Evolutionary conservation across 1,140 invertebrate species (phyloP), one percentile per base, ranked within the genome.

Genomic region (Xylocopa sonorina): DNA sequence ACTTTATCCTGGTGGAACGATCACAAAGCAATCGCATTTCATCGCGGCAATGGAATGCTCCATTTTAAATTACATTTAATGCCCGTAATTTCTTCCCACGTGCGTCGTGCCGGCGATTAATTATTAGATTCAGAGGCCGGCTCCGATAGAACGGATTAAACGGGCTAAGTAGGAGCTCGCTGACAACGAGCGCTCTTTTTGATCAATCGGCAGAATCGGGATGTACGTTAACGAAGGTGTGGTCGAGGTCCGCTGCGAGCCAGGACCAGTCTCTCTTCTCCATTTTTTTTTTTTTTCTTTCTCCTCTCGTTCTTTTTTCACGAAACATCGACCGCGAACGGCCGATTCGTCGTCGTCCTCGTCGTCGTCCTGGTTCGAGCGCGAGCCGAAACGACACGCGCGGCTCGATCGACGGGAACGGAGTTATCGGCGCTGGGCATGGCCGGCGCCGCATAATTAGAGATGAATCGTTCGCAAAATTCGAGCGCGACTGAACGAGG

Each of bases 401-500:
- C 38, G 38, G 38, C 38, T 58, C 50, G 72, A 68, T 81, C 58
- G 53, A 29, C 50, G 55, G n/a, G n/a, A n/a, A 10, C 41, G 48
- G 27, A 75, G 62, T 57, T 69, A 76, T 72, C 53, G 66, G 62
- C n/a, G n/a, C 38, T 68, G 60, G 50, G 58, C 77, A 34, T n/a
- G 50, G 69, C 34, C n/a, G n/a, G 75, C 48, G 53, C 38, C 48
- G 76, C 55, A 79, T 82, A 84, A 84, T 84, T 82, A 74, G 63
- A 50, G 75, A 74, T 55, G 80, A 84, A 84, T 79, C 55, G 80
- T 48, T 51, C 32, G 80, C 48, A 73, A 85, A 86, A 80, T 83
- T 85, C 71, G 60, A 77, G 38, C 68, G 46, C 32, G 27, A 27
- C 51, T 41, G 29, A 68, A 64, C 58, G 67, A 64, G 67, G 29